Base-by-base conservation (phyloP, 2,797 vertebrate genomes). In the Naso thynnoides region DNA sequence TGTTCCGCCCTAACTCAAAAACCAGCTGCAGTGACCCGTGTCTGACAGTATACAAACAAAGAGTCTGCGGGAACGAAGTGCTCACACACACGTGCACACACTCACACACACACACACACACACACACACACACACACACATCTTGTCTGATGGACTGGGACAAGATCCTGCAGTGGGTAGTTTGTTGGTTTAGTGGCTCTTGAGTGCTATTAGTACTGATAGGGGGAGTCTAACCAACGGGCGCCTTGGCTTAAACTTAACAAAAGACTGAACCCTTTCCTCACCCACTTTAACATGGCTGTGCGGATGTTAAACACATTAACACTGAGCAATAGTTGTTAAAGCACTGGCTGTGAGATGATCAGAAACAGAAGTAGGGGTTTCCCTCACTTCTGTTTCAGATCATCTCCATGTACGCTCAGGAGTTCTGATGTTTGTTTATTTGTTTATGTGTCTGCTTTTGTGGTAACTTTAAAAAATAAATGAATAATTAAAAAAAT, bases 11-110 rank as follows among this genome's bases (percentile, higher is more conserved):
- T 83, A 73, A 90, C 67, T 86, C 57, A 81, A 87, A 91, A 89
- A 84, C 74, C 91, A 92, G 88, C 88, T 92, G 91, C 88, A 86
- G 78, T 91, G 91, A 93, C 87, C 92, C 89, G 39, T 87, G 87
- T 86, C 89, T 86, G 89, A 84, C 85, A 78, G 84, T 89, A 78
- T 75, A 92, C 90, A 92, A 92, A 93, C 90, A 92, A 84, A 89
- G 83, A 72, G 68, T 74, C 70, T 67, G 47, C 56, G 50, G 70
- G 86, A 89, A 87, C 59, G 24, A 54, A 82, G 55, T 15, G 29
- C 26, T 23, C 54, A 53, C 55, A 38, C 52, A 50, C 66, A 62
- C 21, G 38, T 58, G 63, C 48, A 63, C 64, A 44, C 57, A 53
- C 63, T 68, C 44, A 38, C 59, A 73, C 68, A 67, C 70, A 39